Evolutionary conservation across 2,888 invertebrate species (phyloP).

Genomic region (Drosophila falleni): DNA sequence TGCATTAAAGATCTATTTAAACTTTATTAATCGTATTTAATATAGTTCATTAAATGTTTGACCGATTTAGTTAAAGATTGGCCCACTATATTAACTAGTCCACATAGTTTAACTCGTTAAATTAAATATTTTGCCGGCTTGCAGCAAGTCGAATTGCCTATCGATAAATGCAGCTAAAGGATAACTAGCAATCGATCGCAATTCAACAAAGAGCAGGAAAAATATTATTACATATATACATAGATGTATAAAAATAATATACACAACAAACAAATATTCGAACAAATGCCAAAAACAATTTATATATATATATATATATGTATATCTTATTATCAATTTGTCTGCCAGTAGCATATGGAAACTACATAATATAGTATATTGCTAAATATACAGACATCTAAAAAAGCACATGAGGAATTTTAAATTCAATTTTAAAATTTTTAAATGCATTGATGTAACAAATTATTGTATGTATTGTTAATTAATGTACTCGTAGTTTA

Average conservation of each 20-base stretch:
- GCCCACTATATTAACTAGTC: slow-evolving; percentile 15
- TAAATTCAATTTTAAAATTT: slow-evolving; percentile 63
- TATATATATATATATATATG: slow-evolving; percentile 7
- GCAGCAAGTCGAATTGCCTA: slow-evolving; percentile 3
- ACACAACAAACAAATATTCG: slow-evolving; percentile 28
- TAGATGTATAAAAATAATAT: slow-evolving; percentile 7
- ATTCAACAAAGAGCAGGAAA: slow-evolving; percentile 21
- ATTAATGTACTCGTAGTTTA: slow-evolving; percentile 12
- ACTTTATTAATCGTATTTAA: slow-evolving; percentile 49
- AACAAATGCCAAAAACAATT: slow-evolving; percentile 42
- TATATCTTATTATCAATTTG: slow-evolving; percentile 33
- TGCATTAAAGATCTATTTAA: slow-evolving; percentile 38
- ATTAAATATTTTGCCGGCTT: slow-evolving; percentile 2
- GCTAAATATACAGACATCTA: slow-evolving; percentile 68
- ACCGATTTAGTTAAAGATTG: slow-evolving; percentile 18
- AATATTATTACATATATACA: slow-evolving; percentile 3
- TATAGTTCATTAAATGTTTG: slow-evolving; percentile 33
- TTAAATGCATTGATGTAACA: slow-evolving; percentile 75
- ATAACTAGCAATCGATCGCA: slow-evolving; percentile 11
- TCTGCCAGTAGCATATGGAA: slow-evolving; percentile 27
- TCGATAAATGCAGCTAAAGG: slow-evolving; percentile 44
- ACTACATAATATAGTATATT: slow-evolving; percentile 27
- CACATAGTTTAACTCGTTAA: not conserved
- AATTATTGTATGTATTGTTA: slow-evolving; percentile 30
- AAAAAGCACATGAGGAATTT: slow-evolving; percentile 75